These are phyloP conservation scores for Micromys minutus DNA, from an alignment of 2,113 vertebrate species.

Conservation along the genomic window DNA sequence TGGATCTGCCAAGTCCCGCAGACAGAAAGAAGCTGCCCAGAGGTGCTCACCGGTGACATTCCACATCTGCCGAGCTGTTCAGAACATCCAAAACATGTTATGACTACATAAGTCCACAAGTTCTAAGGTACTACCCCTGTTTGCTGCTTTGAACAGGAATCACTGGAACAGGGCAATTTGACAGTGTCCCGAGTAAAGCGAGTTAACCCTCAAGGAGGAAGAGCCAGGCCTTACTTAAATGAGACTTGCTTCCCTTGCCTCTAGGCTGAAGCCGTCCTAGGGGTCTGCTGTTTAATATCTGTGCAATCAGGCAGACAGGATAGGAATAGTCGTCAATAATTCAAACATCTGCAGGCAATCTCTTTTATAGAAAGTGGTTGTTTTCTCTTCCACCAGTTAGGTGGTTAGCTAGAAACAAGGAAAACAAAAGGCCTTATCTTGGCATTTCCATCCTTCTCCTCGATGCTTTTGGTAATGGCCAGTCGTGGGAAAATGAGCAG, in stretches of 20 bases:
- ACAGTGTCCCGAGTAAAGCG: conserved; percentile 35
- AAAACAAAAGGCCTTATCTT: not conserved
- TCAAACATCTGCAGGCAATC: not conserved
- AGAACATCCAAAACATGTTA: not conserved
- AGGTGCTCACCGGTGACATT: not conserved
- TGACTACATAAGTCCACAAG: conserved; percentile 29
- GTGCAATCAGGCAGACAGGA: not conserved
- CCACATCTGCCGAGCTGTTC: not conserved
- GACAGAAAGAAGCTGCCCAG: not conserved
- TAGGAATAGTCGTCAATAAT: not conserved
- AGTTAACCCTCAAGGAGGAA: not conserved
- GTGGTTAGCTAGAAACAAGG: not conserved
- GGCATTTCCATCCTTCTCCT: not conserved
- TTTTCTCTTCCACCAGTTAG: not conserved
- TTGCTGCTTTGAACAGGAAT: conserved; percentile 60
- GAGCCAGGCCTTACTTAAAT: not conserved
- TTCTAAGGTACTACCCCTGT: not conserved
- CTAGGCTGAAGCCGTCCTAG: not conserved
- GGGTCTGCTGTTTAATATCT: not conserved
- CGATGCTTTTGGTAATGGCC: not conserved
- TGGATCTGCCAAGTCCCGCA: not conserved
- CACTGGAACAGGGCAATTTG: conserved; percentile 27
- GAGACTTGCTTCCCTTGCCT: not conserved
- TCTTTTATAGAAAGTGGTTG: not conserved
- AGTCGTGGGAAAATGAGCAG: not conserved